These are phyloP conservation scores for Penaeus chinensis DNA, from an alignment of 1,140 invertebrate genomes.

Conservation along the genomic window DNA sequence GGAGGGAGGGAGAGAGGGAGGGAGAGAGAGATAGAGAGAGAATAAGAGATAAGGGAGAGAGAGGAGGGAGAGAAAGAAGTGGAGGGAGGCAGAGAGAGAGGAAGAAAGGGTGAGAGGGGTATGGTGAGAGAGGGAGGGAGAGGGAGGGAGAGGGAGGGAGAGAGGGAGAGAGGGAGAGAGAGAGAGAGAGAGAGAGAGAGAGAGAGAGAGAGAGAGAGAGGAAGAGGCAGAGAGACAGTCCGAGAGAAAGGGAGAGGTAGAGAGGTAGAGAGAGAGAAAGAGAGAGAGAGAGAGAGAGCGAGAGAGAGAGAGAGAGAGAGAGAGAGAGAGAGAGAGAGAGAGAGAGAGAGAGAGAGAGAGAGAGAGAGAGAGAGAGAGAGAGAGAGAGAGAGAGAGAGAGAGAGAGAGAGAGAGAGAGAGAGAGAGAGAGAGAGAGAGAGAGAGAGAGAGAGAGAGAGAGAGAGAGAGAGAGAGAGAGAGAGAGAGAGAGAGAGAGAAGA, in stretches of 20 bases:
- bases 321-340: constrained; percentile 8
- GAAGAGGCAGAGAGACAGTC: too few relatives aligned
- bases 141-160: too few relatives aligned
- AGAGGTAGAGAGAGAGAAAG: too few relatives aligned
- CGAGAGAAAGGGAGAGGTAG: too few relatives aligned
- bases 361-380: not conserved
- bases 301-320: too few relatives aligned
- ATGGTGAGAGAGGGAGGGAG: not conserved
- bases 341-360: not conserved
- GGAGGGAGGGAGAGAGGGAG: not conserved
- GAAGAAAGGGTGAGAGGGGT: not conserved
- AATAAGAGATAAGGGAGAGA: not conserved
- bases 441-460: too few relatives aligned
- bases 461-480: too few relatives aligned
- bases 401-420: too few relatives aligned
- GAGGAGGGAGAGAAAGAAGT: not conserved
- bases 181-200: constrained; percentile 1
- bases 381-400: not conserved
- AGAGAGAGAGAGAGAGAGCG: too few relatives aligned
- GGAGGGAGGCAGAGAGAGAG: constrained; percentile 2
- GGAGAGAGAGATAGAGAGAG: not conserved
- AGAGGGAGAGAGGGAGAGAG: not conserved
- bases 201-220: not conserved
- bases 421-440: too few relatives aligned
- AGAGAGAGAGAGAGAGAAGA: too few relatives aligned